A percentile compares a stretch with the other conserved stretches of the same genome.
Evolutionary conservation across 2,113 vertebrate species (phyloP).

Genomic region (Saccopteryx bilineata): DNA sequence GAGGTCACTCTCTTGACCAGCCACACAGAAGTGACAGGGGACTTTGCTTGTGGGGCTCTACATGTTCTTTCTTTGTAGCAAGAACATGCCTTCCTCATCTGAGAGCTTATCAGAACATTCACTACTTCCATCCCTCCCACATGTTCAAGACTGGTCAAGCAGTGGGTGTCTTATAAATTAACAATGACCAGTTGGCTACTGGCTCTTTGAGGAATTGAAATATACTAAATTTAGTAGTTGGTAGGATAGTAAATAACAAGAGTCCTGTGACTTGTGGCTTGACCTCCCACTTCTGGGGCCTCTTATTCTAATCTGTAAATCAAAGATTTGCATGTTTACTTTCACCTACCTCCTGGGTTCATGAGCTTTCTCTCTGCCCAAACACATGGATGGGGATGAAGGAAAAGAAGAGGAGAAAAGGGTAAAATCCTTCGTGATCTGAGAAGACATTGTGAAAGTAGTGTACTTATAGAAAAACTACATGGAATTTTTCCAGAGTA

Average conservation of each 20-base stretch:
- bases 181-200: slow-evolving; percentile 1
- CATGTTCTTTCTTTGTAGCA: slow-evolving; percentile 5
- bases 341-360: not conserved
- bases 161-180: slow-evolving; percentile 30
- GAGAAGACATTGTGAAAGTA: slow-evolving; percentile 47
- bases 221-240: slow-evolving; percentile 52
- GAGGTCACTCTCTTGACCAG: not conserved
- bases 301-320: slow-evolving; percentile 56
- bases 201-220: slow-evolving; percentile 34
- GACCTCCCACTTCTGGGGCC: not conserved
- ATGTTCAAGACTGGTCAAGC: not conserved
- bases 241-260: slow-evolving; percentile 34
- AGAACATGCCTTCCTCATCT: slow-evolving; percentile 58
- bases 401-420: not conserved
- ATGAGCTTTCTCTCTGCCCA: not conserved
- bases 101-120: not conserved
- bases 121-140: slow-evolving; percentile 42
- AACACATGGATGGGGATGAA: not conserved
- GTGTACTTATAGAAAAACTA: slow-evolving; percentile 30
- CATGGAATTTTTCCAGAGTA: slow-evolving; percentile 61
- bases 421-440: not conserved
- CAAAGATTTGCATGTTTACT: not conserved
- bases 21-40: not conserved
- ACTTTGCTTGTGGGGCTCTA: not conserved
- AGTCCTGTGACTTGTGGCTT: slow-evolving; percentile 6